Evolutionary conservation across 2,888 invertebrate species (phyloP).

Genomic region (Lathronympha strigana): DNA sequence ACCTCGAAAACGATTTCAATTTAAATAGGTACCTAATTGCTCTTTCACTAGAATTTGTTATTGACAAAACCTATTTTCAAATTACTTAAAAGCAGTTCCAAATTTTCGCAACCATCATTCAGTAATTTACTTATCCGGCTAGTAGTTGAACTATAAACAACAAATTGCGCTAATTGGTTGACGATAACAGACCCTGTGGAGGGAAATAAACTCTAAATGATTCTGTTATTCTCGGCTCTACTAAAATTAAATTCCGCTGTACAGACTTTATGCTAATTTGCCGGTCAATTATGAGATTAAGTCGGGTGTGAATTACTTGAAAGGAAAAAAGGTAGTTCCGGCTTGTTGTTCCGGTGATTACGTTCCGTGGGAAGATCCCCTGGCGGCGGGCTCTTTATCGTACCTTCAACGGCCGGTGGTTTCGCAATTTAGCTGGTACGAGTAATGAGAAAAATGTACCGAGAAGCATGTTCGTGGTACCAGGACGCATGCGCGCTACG

Average conservation of each 20-base stretch:
- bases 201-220: constrained; percentile 55
- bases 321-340: constrained; percentile 66
- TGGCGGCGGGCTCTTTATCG: constrained; percentile 58
- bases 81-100: constrained; percentile 11
- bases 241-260: constrained; percentile 54
- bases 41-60: background rate
- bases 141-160: constrained; percentile 43
- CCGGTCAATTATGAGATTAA: constrained; percentile 66
- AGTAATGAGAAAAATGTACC: constrained; percentile 74
- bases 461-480: constrained; percentile 46
- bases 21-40: background rate
- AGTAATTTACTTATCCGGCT: constrained; percentile 5
- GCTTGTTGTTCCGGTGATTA: constrained; percentile 74
- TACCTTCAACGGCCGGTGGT: constrained; percentile 71
- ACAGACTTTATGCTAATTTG: constrained; percentile 62
- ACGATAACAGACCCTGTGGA: constrained; percentile 47
- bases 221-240: constrained; percentile 51
- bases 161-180: constrained; percentile 52
- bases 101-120: constrained; percentile 21
- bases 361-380: constrained; percentile 67
- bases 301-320: constrained; percentile 65
- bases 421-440: constrained; percentile 77
- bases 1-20: background rate
- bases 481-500: constrained; percentile 60
- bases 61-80: background rate